Evolutionary conservation across 1,140 invertebrate genomes (phyloP).

Genomic region (Anastrepha obliqua): DNA sequence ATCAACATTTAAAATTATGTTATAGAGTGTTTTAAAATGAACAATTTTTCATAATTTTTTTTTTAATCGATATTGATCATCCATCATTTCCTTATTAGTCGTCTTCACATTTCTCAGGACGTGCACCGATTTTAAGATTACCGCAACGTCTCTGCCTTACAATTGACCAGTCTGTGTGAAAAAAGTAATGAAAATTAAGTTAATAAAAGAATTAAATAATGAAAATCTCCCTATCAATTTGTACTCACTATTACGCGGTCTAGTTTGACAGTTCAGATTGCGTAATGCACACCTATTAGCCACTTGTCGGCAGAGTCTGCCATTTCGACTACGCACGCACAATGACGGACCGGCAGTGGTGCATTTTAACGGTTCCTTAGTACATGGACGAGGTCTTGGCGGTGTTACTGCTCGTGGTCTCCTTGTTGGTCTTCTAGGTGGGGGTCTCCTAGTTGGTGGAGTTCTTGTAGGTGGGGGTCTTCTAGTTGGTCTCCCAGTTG

Average conservation of each 20-base stretch:
- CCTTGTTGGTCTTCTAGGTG: not conserved
- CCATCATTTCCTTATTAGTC: no score
- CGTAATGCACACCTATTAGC: constrained; percentile 17
- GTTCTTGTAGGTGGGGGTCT: not conserved
- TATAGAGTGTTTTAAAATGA: no score
- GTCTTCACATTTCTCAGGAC: not conserved
- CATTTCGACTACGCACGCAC: constrained; percentile 34
- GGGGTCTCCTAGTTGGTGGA: not conserved
- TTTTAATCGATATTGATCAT: no score
- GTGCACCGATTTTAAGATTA: not conserved
- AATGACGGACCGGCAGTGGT: not conserved
- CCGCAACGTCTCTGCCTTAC: not conserved
- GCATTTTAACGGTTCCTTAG: not conserved
- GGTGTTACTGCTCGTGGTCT: not conserved
- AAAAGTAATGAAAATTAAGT: no score
- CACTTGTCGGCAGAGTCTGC: constrained; percentile 6
- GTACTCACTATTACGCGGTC: constrained; percentile 19
- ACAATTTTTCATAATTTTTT: no score
- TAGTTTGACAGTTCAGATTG: constrained; percentile 35
- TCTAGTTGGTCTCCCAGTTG: not conserved
- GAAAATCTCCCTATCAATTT: not conserved
- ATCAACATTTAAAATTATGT: no score
- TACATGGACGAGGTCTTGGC: not conserved
- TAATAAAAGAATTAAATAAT: no score
- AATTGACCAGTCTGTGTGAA: not conserved